These are phyloP conservation scores for Otis tarda DNA, from an alignment of 2,113 vertebrate genomes.

Conservation along the genomic window DNA sequence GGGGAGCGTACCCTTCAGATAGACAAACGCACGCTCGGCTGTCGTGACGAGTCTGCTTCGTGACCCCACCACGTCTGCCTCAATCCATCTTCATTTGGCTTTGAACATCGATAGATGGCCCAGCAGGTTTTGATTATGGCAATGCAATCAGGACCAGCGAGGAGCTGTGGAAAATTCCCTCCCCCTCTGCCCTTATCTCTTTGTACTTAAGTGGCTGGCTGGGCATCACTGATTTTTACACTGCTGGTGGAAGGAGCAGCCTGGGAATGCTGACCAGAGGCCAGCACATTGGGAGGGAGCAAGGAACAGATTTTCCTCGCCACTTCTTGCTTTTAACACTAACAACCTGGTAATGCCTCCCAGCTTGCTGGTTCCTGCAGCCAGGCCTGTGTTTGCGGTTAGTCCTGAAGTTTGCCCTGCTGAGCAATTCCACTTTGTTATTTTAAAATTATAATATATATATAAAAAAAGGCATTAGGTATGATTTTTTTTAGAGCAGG, in stretches of 20 bases:
- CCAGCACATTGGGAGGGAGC: not conserved
- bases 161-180: not conserved
- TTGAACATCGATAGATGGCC: not conserved
- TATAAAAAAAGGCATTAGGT: not conserved
- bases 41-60: not conserved
- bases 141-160: not conserved
- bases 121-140: constrained; percentile 4
- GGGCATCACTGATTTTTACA: not conserved
- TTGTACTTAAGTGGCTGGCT: not conserved
- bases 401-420: not conserved
- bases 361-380: not conserved
- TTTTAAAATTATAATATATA: not conserved
- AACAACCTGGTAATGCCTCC: not conserved
- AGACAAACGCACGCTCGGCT: accelerated
- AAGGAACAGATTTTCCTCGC: not conserved
- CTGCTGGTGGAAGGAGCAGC: not conserved
- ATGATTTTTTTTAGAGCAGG: not conserved
- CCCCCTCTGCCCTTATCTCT: not conserved
- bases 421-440: not conserved
- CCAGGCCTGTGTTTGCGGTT: not conserved
- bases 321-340: not conserved
- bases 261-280: not conserved
- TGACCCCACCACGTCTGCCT: not conserved
- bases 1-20: accelerated
- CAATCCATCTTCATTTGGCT: not conserved